A percentile compares a stretch with the other conserved stretches of the same genome.
Conservation (phyloP, 2,113 vertebrate genomes). For the Oostethus manadensis region DNA sequence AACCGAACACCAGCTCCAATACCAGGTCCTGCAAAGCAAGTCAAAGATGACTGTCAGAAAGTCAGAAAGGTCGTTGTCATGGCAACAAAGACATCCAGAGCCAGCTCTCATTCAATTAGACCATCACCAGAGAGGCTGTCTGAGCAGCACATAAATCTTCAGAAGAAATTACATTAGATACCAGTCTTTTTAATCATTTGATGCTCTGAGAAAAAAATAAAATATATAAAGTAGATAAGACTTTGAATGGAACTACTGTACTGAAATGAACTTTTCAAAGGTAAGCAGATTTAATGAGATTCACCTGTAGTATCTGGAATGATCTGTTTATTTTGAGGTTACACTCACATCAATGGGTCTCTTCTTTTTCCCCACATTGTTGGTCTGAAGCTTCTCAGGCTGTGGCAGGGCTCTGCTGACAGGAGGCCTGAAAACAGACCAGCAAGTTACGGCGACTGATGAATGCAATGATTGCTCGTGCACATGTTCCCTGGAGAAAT, state of each 20-base stretch:
- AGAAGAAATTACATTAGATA: slow-evolving; percentile 24
- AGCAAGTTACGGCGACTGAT: slow-evolving; percentile 55
- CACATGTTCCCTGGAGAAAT: neutral
- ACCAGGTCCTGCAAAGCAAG: slow-evolving; percentile 83
- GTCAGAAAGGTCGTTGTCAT: slow-evolving; percentile 58
- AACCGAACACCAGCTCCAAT: slow-evolving; percentile 93
- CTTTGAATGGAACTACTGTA: no score
- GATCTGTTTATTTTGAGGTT: neutral
- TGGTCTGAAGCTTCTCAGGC: slow-evolving; percentile 96
- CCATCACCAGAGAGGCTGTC: slow-evolving; percentile 24
- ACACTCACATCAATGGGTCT: slow-evolving; percentile 89
- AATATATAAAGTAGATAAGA: no score
- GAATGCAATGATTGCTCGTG: slow-evolving; percentile 9
- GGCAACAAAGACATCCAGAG: slow-evolving; percentile 45
- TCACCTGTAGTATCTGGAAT: neutral
- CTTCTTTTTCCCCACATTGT: slow-evolving; percentile 97
- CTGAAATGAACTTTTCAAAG: no score
- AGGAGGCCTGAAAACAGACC: slow-evolving; percentile 87
- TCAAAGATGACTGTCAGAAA: slow-evolving; percentile 44
- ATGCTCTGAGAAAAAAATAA: no score
- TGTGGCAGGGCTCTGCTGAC: slow-evolving; percentile 95
- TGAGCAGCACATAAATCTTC: slow-evolving; percentile 12
- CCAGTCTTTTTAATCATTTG: slow-evolving; percentile 12
- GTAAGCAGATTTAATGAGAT: no score
- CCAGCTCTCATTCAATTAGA: slow-evolving; percentile 46